Evolutionary conservation across 2,797 vertebrate genomes (phyloP).

Genomic region (Hafferia zeledoni): DNA sequence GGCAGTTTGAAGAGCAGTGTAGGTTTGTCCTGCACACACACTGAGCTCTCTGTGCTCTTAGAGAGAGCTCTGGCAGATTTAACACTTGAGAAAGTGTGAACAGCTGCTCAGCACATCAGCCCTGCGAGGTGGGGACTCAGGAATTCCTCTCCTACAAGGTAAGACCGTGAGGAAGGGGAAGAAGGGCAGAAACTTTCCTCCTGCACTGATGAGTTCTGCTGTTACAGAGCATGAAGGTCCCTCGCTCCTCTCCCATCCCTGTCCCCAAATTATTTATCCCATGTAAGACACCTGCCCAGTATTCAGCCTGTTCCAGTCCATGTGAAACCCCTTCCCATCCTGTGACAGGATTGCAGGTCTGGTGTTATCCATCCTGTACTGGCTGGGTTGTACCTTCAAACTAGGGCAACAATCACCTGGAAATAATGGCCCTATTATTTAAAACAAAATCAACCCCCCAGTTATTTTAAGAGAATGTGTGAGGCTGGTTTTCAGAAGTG

Average conservation of each 20-base stretch:
- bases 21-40: background rate
- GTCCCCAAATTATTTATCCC: background rate
- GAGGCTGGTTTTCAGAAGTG: background rate
- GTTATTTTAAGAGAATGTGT: background rate
- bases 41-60: background rate
- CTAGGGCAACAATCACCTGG: background rate
- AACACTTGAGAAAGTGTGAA: fast-evolving
- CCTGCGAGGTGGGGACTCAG: fast-evolving
- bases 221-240: background rate
- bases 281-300: background rate
- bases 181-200: background rate
- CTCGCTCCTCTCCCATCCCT: background rate
- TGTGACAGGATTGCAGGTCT: background rate
- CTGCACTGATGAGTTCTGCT: background rate
- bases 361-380: background rate
- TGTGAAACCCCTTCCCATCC: background rate
- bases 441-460: background rate
- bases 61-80: background rate
- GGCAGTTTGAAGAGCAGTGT: background rate
- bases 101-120: background rate
- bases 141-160: background rate
- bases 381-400: background rate
- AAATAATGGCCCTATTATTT: background rate
- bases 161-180: background rate
- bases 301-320: background rate